Conservation (phyloP, 2,797 vertebrate genomes). For the Micrastur ruficollis region DNA sequence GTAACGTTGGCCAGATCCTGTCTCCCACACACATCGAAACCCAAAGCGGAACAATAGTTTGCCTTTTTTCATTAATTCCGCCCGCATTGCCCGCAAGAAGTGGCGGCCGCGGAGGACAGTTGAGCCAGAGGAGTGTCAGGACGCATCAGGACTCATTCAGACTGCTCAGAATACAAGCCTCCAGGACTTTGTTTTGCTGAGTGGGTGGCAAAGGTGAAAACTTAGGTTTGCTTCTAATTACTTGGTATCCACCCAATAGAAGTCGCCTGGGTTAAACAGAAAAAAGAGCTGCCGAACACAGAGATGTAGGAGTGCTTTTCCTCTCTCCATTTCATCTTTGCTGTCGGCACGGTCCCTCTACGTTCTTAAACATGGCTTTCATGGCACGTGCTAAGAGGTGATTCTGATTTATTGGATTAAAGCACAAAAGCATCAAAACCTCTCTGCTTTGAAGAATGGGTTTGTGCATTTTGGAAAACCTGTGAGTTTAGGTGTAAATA, state of each 20-base stretch:
- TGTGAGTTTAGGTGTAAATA: background rate
- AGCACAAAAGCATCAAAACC: background rate
- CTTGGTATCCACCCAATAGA: background rate
- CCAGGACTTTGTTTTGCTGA: background rate
- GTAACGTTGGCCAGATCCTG: background rate
- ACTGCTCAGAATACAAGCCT: background rate
- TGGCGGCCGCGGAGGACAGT: background rate
- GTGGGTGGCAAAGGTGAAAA: background rate
- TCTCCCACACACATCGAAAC: background rate
- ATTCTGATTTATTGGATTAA: background rate
- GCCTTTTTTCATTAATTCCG: background rate
- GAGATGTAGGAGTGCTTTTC: background rate
- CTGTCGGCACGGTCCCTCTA: background rate
- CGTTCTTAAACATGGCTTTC: background rate
- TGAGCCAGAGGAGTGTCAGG: background rate
- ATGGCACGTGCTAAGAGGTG: accelerated
- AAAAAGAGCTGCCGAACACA: background rate
- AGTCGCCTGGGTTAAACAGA: background rate
- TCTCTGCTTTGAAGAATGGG: background rate
- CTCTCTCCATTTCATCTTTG: background rate
- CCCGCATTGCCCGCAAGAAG: background rate
- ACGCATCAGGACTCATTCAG: background rate
- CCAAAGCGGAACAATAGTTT: background rate
- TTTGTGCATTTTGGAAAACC: background rate
- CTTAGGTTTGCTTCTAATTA: background rate